Conservation (phyloP, 2,797 vertebrate genomes). For the Siniperca undulata region DNA sequence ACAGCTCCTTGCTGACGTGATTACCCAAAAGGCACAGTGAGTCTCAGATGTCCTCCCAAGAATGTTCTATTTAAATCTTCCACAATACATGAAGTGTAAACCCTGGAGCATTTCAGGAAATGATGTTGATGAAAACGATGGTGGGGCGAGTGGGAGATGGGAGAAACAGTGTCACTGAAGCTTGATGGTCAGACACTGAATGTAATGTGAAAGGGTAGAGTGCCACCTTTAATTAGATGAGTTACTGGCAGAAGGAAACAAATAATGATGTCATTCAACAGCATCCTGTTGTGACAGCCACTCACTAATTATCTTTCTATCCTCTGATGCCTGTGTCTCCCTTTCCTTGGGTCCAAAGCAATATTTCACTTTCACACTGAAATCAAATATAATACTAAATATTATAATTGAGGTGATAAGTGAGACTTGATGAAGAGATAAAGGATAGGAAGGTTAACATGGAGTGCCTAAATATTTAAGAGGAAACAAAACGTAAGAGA, state of each 20-base stretch:
- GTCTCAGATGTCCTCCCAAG: conserved; percentile 66
- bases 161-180: conserved; percentile 62
- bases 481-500: neutral
- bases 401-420: neutral
- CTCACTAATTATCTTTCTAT: conserved; percentile 64
- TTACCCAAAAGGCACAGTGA: conserved; percentile 45
- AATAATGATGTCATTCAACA: conserved; percentile 77
- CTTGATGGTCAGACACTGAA: conserved; percentile 66
- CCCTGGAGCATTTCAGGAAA: conserved; percentile 61
- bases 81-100: conserved; percentile 48
- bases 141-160: conserved; percentile 18
- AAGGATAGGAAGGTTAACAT: neutral
- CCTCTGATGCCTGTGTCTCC: conserved; percentile 41
- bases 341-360: conserved; percentile 30
- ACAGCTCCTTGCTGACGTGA: conserved; percentile 29
- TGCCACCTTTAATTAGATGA: conserved; percentile 80
- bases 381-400: conserved; percentile 18
- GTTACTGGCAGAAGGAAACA: conserved; percentile 73
- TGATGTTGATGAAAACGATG: conserved; percentile 53
- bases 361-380: conserved; percentile 31
- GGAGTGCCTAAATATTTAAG: neutral
- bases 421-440: neutral
- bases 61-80: conserved; percentile 67
- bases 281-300: conserved; percentile 75
- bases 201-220: conserved; percentile 72